Evolutionary conservation across 2,113 vertebrate genomes (phyloP).

Genomic region (Sylvia atricapilla): DNA sequence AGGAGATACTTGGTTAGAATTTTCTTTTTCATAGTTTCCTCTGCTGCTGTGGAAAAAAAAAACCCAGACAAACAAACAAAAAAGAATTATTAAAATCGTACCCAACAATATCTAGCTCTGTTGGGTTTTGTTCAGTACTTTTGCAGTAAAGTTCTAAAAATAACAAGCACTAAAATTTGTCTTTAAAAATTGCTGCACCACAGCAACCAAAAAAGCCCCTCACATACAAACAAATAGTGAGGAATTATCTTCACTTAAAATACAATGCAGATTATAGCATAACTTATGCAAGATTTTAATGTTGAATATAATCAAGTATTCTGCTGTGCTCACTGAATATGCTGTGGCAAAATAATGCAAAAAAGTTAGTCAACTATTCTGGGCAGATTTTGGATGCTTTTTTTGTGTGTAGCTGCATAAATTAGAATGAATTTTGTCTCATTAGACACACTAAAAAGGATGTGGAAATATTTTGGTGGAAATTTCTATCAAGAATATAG

Average conservation of each 20-base stretch:
- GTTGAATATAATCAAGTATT: background rate
- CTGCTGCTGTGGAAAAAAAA: background rate
- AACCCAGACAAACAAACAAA: no score
- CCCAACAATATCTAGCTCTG: background rate
- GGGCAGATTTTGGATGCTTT: background rate
- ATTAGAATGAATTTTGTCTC: background rate
- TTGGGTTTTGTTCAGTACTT: background rate
- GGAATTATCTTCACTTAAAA: background rate
- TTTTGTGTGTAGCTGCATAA: background rate
- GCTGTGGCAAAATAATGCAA: background rate
- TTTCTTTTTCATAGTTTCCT: background rate
- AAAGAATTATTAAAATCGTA: background rate
- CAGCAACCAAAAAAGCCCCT: background rate
- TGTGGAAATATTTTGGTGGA: background rate
- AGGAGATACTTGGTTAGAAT: background rate
- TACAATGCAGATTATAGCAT: background rate
- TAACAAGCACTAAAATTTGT: background rate
- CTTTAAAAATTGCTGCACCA: background rate
- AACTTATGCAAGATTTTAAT: background rate
- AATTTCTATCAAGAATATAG: background rate
- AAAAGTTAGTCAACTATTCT: background rate
- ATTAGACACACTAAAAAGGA: background rate
- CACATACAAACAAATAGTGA: background rate
- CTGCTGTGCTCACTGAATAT: background rate
- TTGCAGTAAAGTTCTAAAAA: background rate